Evolutionary conservation across 2,888 invertebrate genomes (phyloP), one percentile per base, ranked within the genome.

Genomic region (Apotomis capreana): DNA sequence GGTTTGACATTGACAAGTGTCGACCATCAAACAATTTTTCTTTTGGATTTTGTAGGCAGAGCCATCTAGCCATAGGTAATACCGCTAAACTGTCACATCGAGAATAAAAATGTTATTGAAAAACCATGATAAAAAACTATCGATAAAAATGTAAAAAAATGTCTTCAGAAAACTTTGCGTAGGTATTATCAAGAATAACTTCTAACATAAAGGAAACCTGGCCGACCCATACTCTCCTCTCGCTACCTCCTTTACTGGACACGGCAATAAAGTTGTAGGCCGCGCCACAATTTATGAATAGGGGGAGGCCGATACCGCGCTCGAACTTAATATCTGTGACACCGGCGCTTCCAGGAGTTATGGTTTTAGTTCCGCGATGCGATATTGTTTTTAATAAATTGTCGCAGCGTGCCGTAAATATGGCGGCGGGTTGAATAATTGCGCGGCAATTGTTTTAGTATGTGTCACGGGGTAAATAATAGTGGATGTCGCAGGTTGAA

Each of bases 201-300:
- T 26, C 26, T 26, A 26, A 26, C 26, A 26, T 26, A 26, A 26
- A 26, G 26, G 26, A 36, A 57, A 26, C 15, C 36, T 59, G 59
- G 60, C 70, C 68, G 61, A 72, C 76, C 75, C 75, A 73, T 78
- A 77, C 79, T 78, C 80, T 78, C 76, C 80, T 83, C 77, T 77
- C 79, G 78, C 75, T 81, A 80, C 80, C 78, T 78, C 78, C 77
- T 81, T 80, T 83, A 80, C 82, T 83, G 70, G 76, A 80, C 75
- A 83, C 76, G 71, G 83, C 84, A 84, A 83, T 85, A 88, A 87
- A 87, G 82, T 85, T 84, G 80, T 81, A 81, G 79, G 78, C 75
- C 78, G 79, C 74, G 72, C 77, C 79, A 79, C 79, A 79, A 84
- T 84, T 84, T 88, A 87, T 83, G 81, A 81, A 80, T 81, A 81